These are phyloP conservation scores for Nebria ingens DNA, from an alignment of 1,140 invertebrate genomes.

Conservation along the genomic window DNA sequence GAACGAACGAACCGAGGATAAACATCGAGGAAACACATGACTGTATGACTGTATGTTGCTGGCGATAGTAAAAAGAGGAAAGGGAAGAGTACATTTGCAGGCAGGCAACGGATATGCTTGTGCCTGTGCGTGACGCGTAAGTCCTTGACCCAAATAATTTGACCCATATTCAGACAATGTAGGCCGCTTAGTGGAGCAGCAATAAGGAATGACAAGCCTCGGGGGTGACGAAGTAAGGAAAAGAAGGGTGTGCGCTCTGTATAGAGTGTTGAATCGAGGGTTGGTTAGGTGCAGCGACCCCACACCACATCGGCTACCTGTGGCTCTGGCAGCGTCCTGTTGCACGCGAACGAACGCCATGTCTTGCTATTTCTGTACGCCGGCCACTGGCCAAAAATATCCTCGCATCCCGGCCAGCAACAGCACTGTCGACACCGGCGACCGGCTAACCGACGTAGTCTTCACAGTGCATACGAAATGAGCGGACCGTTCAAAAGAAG, in stretches of 20 bases:
- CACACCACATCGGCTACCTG: background rate
- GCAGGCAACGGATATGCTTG: too few relatives aligned
- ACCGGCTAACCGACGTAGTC: constrained; percentile 5
- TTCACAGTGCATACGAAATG: constrained; percentile 18
- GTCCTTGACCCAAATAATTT: background rate
- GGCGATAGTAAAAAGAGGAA: too few relatives aligned
- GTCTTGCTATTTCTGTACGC: background rate
- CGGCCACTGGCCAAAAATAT: constrained; percentile 1
- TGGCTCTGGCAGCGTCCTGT: background rate
- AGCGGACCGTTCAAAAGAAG: constrained; percentile 31
- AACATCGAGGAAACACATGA: too few relatives aligned
- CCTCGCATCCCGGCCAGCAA: background rate
- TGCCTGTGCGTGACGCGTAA: too few relatives aligned
- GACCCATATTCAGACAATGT: background rate
- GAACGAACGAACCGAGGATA: too few relatives aligned
- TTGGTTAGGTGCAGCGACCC: background rate
- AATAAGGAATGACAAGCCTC: too few relatives aligned
- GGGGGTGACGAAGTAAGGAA: too few relatives aligned
- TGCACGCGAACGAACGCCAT: background rate
- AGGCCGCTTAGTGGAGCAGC: too few relatives aligned
- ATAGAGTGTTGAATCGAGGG: background rate
- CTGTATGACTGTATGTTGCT: too few relatives aligned
- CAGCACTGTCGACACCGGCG: background rate
- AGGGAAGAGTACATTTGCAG: too few relatives aligned
- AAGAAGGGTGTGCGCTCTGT: background rate